Evolutionary conservation across 2,113 vertebrate genomes (phyloP).

Genomic region (Porphyrio hochstetteri): DNA sequence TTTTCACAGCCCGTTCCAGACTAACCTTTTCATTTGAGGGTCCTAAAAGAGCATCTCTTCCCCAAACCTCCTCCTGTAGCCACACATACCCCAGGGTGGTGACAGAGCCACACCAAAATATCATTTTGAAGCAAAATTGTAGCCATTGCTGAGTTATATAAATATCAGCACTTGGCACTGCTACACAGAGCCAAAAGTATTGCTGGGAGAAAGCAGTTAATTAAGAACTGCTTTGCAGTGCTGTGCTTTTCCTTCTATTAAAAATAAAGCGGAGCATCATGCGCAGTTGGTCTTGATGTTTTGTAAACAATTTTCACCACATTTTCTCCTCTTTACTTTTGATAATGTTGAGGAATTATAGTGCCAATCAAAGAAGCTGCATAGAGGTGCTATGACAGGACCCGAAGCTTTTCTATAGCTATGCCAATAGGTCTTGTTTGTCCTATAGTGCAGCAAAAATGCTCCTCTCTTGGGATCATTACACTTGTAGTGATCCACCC

Average conservation of each 20-base stretch:
- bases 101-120: neutral
- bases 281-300: slow-evolving; percentile 8
- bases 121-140: neutral
- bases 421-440: neutral
- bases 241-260: slow-evolving; percentile 5
- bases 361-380: neutral
- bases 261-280: neutral
- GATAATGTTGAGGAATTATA: neutral
- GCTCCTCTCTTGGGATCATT: neutral
- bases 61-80: neutral
- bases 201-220: slow-evolving; percentile 26
- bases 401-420: neutral
- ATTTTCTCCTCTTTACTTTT: neutral
- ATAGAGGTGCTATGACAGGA: neutral
- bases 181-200: neutral
- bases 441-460: neutral
- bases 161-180: neutral
- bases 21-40: neutral
- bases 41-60: neutral
- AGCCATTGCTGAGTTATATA: neutral
- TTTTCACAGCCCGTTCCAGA: neutral
- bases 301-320: neutral
- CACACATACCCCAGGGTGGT: rapidly evolving
- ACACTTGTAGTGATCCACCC: neutral
- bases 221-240: slow-evolving; percentile 18